phyloP scores from a whole-genome alignment of 2,888 invertebrate species.

The Fragum fragum region DNA sequence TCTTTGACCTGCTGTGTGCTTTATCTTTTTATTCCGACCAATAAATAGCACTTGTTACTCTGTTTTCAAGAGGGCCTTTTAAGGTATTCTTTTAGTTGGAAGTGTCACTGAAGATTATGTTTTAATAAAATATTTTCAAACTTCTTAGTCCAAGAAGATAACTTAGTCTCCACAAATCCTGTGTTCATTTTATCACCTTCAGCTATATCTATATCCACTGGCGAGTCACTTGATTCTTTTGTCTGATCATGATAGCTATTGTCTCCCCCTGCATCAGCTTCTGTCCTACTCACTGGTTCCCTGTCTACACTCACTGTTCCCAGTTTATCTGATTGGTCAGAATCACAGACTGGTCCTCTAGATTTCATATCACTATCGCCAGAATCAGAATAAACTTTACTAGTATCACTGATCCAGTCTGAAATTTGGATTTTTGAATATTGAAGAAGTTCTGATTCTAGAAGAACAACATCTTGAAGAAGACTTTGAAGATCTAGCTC shows the following conservation, averaged over 20 bases:
- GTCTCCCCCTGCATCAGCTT: background rate
- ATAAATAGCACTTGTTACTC: no score
- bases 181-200: background rate
- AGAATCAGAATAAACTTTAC: background rate
- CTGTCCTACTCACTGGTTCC: background rate
- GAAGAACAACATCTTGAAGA: constrained; percentile 43
- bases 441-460: constrained; percentile 50
- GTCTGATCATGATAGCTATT: no score
- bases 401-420: constrained; percentile 9
- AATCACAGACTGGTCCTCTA: background rate
- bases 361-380: background rate
- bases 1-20: no score
- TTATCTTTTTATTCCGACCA: no score
- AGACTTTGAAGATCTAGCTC: constrained; percentile 45
- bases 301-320: no score
- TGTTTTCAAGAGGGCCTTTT: no score
- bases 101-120: background rate
- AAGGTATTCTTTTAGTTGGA: no score
- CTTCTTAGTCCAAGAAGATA: background rate
- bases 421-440: constrained; percentile 27
- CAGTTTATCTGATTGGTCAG: background rate
- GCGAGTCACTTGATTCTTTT: no score
- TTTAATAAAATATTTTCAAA: background rate
- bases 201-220: background rate
- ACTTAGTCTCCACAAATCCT: background rate